Base-by-base conservation (phyloP, 2,888 invertebrate genomes). In the Cheilosia impressa region DNA sequence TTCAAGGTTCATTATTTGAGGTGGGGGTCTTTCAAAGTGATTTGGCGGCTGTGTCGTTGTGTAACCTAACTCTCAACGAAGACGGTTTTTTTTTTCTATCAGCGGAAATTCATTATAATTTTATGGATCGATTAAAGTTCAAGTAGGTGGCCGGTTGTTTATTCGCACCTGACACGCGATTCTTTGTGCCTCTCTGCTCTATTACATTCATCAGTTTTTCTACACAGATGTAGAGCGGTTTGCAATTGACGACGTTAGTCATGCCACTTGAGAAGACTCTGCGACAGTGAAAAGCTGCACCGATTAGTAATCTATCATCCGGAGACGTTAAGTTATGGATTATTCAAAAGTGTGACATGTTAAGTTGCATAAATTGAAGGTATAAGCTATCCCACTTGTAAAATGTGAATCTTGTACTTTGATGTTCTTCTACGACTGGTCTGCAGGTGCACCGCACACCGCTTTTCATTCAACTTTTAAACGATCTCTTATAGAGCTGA, bases 311-410 rank as follows among this genome's bases (percentile, higher is more conserved):
- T 47, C 27, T 2, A 38, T 75, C 27, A 31, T 5, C 7, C 17
- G 24, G 15, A 4, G 45, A 34, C 13, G 6, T 47, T 34, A 55
- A 47, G n/a, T 65, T 34, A 50, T 65, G 34, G 38, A 60, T 52
- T 60, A 72, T 60, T 66, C 63, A 69, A 68, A 60, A 22, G 15
- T 52, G 38, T 41, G 43, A 53, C n/a, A 34, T 24, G 58, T 50
- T 22, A 38, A 50, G 27, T 50, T 41, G 17, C 27, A 13, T 53
- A 68, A 38, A 45, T 45, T 45, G 6, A 7, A 7, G 45, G 7
- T 7, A 45, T 19, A 7, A n/a, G 15, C 4, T 38, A 13, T 10
- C n/a, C 22, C 41, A 38, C 52, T 41, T 13, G 50, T 9, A 45
- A 52, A 71, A 13, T 13, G 45, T 63, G 31, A 4, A 15, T 22